phyloP scores from a whole-genome alignment of 92 coral and sea anemone species.

The Meandrina meandrites region DNA sequence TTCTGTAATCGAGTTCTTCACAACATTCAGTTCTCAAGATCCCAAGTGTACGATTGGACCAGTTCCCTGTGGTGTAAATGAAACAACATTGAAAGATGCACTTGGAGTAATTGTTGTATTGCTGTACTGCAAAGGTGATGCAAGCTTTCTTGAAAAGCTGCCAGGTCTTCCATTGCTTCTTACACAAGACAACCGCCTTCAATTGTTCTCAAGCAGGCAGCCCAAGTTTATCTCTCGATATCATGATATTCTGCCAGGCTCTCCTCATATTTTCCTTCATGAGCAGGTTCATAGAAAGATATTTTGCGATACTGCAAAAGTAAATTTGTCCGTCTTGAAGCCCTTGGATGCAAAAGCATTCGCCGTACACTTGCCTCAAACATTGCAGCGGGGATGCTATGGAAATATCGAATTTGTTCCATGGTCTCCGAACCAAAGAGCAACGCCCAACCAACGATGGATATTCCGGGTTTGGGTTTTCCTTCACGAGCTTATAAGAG shows the following conservation, averaged over 20 bases:
- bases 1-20: constrained; percentile 48
- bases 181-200: constrained; percentile 71
- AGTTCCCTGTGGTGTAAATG: constrained; percentile 37
- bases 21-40: constrained; percentile 10
- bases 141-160: constrained; percentile 52
- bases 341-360: constrained; percentile 24
- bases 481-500: not conserved
- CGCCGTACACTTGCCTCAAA: constrained; percentile 15
- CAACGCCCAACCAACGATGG: constrained; percentile 21
- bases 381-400: not conserved
- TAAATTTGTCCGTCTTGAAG: not conserved
- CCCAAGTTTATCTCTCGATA: constrained; percentile 56
- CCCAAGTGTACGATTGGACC: constrained; percentile 46
- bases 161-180: constrained; percentile 83
- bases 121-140: constrained; percentile 61
- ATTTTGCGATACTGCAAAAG: not conserved
- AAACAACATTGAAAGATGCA: constrained; percentile 38
- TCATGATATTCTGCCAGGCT: constrained; percentile 58
- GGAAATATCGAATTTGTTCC: not conserved
- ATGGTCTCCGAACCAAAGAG: constrained; percentile 11
- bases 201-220: constrained; percentile 33
- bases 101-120: constrained; percentile 31
- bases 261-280: constrained; percentile 58
- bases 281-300: not conserved
- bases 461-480: constrained; percentile 29